Evolutionary conservation across 2,888 invertebrate genomes (phyloP).

Genomic region (Drosophila fungiperda): DNA sequence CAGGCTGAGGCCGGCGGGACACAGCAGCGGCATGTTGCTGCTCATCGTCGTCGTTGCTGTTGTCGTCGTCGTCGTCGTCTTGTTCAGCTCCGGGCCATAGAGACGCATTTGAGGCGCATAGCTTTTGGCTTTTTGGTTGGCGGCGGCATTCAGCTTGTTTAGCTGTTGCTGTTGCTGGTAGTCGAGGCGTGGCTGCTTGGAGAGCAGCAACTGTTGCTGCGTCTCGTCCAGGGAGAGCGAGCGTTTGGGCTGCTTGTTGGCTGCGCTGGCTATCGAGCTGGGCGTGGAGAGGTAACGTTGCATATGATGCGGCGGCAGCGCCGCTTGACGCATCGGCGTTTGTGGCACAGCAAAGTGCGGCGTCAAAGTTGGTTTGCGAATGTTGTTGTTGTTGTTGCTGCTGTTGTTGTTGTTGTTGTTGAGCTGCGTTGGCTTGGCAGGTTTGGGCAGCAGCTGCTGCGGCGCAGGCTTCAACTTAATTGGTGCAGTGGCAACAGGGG

Average conservation of each 20-base stretch:
- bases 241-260: slow-evolving; percentile 82
- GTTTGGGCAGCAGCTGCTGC: slow-evolving; percentile 9
- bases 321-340: slow-evolving; percentile 74
- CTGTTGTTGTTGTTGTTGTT: slow-evolving; percentile 27
- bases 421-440: slow-evolving; percentile 18
- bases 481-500: not conserved
- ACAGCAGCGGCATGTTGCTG: slow-evolving; percentile 51
- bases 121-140: slow-evolving; percentile 12
- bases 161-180: slow-evolving; percentile 51
- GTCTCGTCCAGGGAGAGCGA: slow-evolving; percentile 82
- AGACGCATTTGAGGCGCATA: slow-evolving; percentile 40
- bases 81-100: slow-evolving; percentile 50
- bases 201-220: slow-evolving; percentile 41
- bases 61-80: not conserved
- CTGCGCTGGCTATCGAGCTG: slow-evolving; percentile 83
- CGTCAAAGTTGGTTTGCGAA: slow-evolving; percentile 41
- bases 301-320: slow-evolving; percentile 70
- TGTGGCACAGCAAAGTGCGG: slow-evolving; percentile 22
- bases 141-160: slow-evolving; percentile 38
- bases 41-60: not conserved
- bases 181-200: slow-evolving; percentile 79
- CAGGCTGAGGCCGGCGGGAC: slow-evolving; percentile 42
- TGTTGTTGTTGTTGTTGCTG: slow-evolving; percentile 30
- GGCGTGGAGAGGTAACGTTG: slow-evolving; percentile 77
- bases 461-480: slow-evolving; percentile 10